Conservation (phyloP, 2,888 invertebrate genomes). For the Gerris lacustris region DNA sequence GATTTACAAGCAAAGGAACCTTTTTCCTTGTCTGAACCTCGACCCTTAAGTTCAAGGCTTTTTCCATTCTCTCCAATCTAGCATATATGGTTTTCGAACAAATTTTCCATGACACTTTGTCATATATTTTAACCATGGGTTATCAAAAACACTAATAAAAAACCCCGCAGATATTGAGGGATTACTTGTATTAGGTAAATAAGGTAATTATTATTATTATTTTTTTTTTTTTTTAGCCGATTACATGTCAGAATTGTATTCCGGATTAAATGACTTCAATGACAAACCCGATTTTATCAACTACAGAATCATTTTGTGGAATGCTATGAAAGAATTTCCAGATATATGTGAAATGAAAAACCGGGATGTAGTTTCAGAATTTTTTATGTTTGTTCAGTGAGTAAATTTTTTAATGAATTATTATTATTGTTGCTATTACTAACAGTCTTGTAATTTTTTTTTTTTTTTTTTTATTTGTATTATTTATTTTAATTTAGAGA, state of each 20-base stretch:
- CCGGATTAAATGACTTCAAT: conserved; percentile 35
- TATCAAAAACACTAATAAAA: no score
- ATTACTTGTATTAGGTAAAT: no score
- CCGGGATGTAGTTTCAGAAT: conserved; percentile 62
- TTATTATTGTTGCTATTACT: neutral
- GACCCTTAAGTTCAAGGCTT: no score
- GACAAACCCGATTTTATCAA: conserved; percentile 59
- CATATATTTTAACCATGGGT: no score
- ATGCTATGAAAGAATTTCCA: conserved; percentile 59
- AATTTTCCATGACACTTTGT: no score
- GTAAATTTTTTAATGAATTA: conserved; percentile 36
- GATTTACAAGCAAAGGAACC: no score
- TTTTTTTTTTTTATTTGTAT: neutral
- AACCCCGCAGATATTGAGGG: no score
- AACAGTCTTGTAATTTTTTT: neutral
- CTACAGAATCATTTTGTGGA: conserved; percentile 69
- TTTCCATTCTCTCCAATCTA: no score
- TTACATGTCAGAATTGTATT: conserved; percentile 33
- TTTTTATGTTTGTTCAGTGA: conserved; percentile 65
- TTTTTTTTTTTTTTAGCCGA: conserved; percentile 28
- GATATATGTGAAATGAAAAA: conserved; percentile 68
- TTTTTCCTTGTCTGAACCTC: no score
- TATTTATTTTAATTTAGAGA: neutral
- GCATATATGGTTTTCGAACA: no score
- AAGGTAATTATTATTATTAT: no score